A percentile compares a stretch with the other conserved stretches of the same genome.
Evolutionary conservation across 2,888 invertebrate genomes (phyloP).

Genomic region (Ferdinandea cuprea): DNA sequence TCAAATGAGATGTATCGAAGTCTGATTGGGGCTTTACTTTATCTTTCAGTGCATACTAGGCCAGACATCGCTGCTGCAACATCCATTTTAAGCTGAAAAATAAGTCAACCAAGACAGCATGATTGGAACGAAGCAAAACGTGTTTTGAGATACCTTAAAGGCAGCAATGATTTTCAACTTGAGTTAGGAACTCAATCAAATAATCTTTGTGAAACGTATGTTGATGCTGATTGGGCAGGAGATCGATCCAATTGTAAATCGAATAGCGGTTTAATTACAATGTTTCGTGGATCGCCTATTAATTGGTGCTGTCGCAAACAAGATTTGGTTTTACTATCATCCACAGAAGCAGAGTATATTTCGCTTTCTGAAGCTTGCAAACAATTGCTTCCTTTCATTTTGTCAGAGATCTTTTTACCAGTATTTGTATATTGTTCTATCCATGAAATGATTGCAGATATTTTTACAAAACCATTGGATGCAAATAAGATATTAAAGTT

Average conservation of each 20-base stretch:
- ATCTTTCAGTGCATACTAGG: conserved; percentile 73
- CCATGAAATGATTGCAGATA: conserved; percentile 1
- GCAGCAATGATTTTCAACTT: too few species aligned
- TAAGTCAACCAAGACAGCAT: conserved; percentile 15
- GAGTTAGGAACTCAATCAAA: too few species aligned
- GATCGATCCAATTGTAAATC: conserved; percentile 78
- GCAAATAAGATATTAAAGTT: not conserved
- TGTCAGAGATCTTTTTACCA: not conserved
- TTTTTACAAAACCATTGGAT: not conserved
- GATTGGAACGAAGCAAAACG: conserved; percentile 50
- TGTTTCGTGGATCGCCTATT: not conserved
- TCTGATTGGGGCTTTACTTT: conserved; percentile 74
- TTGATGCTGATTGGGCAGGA: conserved; percentile 78
- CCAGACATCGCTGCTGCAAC: conserved; percentile 73
- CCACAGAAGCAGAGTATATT: conserved; percentile 9
- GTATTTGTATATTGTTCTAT: not conserved
- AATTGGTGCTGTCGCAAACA: conserved; percentile 16
- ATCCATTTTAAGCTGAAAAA: conserved; percentile 56
- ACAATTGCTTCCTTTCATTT: not conserved
- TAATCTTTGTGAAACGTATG: conserved; percentile 40
- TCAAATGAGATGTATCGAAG: conserved; percentile 59
- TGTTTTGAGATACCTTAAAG: conserved; percentile 73
- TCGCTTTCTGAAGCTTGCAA: not conserved
- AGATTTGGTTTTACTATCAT: not conserved
- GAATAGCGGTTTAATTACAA: conserved; percentile 77